A percentile compares a stretch with the other conserved stretches of the same genome.
These are phyloP conservation scores for Semaprochilodus insignis DNA, from an alignment of 2,797 vertebrate species.

Conservation along the genomic window DNA sequence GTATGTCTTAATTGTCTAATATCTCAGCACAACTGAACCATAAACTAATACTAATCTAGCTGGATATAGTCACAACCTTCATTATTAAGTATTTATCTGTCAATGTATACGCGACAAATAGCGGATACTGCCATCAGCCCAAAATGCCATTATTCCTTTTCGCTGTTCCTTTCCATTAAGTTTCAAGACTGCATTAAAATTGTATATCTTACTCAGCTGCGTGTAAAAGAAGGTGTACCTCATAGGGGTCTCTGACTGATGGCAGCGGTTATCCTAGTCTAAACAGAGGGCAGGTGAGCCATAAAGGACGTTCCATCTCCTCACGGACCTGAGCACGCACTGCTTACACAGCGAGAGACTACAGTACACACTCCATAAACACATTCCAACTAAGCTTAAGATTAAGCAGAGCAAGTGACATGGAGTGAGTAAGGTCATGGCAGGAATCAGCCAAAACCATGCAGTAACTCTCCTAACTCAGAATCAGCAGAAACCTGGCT, in stretches of 20 bases:
- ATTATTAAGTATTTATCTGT: no score
- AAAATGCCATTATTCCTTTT: no score
- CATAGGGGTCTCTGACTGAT: neutral
- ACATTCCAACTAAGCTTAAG: conserved; percentile 23
- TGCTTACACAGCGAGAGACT: conserved; percentile 3
- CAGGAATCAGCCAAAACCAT: neutral
- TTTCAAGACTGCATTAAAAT: no score
- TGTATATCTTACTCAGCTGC: neutral
- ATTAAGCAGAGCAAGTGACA: conserved; percentile 14
- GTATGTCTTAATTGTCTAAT: no score
- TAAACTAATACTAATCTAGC: no score
- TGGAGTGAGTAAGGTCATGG: conserved; percentile 2
- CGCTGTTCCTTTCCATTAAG: no score
- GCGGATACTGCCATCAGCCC: no score
- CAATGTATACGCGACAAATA: no score
- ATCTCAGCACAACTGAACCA: no score
- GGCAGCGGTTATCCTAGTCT: neutral
- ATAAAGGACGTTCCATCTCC: neutral
- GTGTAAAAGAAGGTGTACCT: neutral
- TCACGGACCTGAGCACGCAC: neutral
- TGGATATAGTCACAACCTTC: no score
- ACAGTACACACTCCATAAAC: conserved; percentile 1
- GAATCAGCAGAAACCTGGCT: neutral
- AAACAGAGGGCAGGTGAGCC: conserved; percentile 5
- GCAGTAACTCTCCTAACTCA: neutral